phyloP scores from a whole-genome alignment of 2,888 invertebrate genomes.

The Tenodera sinensis region DNA sequence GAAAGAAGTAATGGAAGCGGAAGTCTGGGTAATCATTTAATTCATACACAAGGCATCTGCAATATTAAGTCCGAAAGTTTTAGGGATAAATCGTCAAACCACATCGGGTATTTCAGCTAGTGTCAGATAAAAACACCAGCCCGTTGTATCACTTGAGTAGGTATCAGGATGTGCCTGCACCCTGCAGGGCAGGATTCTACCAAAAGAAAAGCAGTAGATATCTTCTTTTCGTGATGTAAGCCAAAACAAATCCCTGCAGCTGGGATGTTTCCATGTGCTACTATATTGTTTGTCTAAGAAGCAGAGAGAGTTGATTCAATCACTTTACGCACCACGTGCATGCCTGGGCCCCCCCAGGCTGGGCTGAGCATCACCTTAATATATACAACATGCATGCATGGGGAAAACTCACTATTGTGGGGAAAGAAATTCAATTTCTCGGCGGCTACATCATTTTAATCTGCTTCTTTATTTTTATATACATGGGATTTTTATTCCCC shows the following conservation, averaged over 20 bases:
- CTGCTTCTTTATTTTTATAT: background rate
- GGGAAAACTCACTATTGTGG: conserved; percentile 4
- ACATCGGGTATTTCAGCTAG: no score
- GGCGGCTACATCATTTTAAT: conserved; percentile 22
- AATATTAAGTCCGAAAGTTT: no score
- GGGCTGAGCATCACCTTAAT: background rate
- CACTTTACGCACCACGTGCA: background rate
- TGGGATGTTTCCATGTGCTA: background rate
- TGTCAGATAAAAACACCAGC: background rate
- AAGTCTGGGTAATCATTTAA: no score
- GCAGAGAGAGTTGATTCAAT: background rate
- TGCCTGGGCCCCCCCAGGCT: background rate
- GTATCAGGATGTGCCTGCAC: background rate
- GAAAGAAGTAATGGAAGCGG: no score
- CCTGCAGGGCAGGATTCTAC: background rate
- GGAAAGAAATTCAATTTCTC: conserved; percentile 23
- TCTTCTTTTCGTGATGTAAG: background rate
- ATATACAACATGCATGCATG: background rate
- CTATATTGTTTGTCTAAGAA: background rate
- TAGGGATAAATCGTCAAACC: no score
- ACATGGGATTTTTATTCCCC: background rate
- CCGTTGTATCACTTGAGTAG: background rate
- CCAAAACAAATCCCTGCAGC: background rate
- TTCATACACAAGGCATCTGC: no score
- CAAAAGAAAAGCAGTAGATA: background rate